A percentile compares a stretch with the other conserved stretches of the same genome.
These are phyloP conservation scores for Thereva unica DNA, from an alignment of 2,888 invertebrate genomes.

Conservation along the genomic window DNA sequence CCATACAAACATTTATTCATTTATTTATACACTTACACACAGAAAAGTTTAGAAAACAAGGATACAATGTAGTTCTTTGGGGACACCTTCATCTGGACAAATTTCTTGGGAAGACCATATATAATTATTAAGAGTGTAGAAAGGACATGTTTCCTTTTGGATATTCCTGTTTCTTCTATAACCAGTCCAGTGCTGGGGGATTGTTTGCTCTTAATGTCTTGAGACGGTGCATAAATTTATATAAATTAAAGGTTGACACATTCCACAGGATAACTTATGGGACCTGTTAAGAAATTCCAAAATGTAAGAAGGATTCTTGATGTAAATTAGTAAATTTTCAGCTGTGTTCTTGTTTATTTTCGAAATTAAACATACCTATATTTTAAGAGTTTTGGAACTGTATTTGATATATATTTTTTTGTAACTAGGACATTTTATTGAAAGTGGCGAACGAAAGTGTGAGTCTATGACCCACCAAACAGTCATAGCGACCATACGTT, in stretches of 20 bases:
- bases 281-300: slow-evolving; percentile 7
- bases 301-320: not conserved
- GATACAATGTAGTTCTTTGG: slow-evolving; percentile 6
- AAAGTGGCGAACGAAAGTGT: no score
- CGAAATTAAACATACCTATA: no score
- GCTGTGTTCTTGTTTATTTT: no score
- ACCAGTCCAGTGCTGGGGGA: not conserved
- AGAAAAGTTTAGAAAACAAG: slow-evolving; percentile 9
- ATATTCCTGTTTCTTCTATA: slow-evolving; percentile 14
- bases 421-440: no score
- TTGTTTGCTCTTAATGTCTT: slow-evolving; percentile 26
- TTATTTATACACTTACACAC: slow-evolving; percentile 3
- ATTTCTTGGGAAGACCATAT: slow-evolving; percentile 38
- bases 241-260: slow-evolving; percentile 39
- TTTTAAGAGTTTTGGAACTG: no score
- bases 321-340: no score
- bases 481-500: no score
- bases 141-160: slow-evolving; percentile 34
- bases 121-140: slow-evolving; percentile 39
- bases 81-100: slow-evolving; percentile 31
- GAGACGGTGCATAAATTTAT: slow-evolving; percentile 36
- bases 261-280: slow-evolving; percentile 34
- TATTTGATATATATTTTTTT: no score
- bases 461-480: no score
- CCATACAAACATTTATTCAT: no score